Conservation (phyloP, 2,113 vertebrate species). For the Phalacrocorax brasilianus region DNA sequence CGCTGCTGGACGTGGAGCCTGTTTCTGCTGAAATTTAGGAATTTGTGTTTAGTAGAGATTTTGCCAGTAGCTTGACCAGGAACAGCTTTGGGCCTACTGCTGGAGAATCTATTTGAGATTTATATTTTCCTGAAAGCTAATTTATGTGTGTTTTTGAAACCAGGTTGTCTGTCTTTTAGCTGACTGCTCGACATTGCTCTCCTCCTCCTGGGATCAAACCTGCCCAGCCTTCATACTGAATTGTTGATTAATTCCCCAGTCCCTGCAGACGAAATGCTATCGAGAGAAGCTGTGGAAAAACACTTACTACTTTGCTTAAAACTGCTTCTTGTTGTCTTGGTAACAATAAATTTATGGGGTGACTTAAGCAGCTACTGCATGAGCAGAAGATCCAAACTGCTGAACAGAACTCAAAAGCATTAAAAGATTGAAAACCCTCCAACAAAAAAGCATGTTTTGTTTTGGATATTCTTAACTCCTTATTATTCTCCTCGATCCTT, state of each 20-base stretch:
- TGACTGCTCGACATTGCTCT: background rate
- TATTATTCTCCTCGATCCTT: background rate
- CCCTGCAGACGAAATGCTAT: background rate
- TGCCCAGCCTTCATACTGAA: background rate
- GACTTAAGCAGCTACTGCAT: slow-evolving; percentile 15
- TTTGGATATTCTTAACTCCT: background rate
- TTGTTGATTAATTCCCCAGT: background rate
- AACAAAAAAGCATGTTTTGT: background rate
- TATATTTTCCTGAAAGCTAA: background rate
- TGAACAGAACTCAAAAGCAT: background rate
- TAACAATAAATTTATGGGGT: slow-evolving; percentile 44
- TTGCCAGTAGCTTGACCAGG: background rate
- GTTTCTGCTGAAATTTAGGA: background rate
- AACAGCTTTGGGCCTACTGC: background rate
- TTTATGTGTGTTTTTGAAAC: background rate
- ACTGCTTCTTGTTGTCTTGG: slow-evolving; percentile 55
- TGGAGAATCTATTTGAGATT: background rate
- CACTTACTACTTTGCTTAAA: slow-evolving; percentile 27
- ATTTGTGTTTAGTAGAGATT: background rate
- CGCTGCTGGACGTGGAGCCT: background rate
- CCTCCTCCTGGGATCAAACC: background rate
- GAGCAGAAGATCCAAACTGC: background rate
- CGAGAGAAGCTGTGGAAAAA: background rate
- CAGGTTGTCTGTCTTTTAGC: background rate
- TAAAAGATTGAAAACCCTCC: background rate